A percentile compares a stretch with the other conserved stretches of the same genome.
Evolutionary conservation across 2,888 invertebrate genomes (phyloP).

Genomic region (Macropis europaea): DNA sequence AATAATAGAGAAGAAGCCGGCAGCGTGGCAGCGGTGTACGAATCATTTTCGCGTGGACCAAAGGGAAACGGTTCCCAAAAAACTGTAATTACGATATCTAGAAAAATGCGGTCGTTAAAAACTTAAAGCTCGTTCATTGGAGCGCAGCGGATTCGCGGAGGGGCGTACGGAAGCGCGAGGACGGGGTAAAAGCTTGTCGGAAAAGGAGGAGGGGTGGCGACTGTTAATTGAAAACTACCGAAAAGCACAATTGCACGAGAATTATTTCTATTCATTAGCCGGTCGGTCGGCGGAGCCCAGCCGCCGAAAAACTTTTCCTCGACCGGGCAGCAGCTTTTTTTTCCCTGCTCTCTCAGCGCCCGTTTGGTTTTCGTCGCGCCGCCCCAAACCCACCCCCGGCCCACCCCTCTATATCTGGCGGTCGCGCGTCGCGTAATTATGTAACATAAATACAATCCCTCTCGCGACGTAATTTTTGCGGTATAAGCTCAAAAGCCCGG

Average conservation of each 20-base stretch:
- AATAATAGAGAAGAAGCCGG: too few relatives aligned
- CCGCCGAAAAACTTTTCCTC: constrained; percentile 68
- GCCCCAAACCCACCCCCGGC: constrained; percentile 16
- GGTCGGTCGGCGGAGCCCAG: constrained; percentile 50
- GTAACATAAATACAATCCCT: constrained; percentile 78
- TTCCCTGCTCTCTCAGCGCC: constrained; percentile 25
- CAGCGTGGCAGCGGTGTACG: too few relatives aligned
- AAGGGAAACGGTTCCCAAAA: neutral
- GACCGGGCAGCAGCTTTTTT: constrained; percentile 60
- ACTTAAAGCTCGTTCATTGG: constrained; percentile 67
- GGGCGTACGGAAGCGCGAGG: constrained; percentile 30
- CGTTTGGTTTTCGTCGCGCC: too few relatives aligned
- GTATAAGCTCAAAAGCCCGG: constrained; percentile 77
- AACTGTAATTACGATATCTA: constrained; percentile 29
- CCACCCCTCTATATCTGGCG: constrained; percentile 41
- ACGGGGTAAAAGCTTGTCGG: constrained; percentile 48
- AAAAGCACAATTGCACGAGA: constrained; percentile 75
- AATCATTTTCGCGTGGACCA: too few relatives aligned
- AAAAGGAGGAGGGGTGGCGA: constrained; percentile 43
- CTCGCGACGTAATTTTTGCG: constrained; percentile 76
- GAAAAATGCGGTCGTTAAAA: constrained; percentile 59
- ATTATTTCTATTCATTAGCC: constrained; percentile 80
- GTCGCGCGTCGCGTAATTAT: constrained; percentile 74
- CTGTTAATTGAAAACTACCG: constrained; percentile 77
- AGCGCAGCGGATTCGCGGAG: too few relatives aligned